Evolutionary conservation across 2,797 vertebrate species (phyloP), one percentile per base, ranked within the genome.

Genomic region (Oreortyx pictus): DNA sequence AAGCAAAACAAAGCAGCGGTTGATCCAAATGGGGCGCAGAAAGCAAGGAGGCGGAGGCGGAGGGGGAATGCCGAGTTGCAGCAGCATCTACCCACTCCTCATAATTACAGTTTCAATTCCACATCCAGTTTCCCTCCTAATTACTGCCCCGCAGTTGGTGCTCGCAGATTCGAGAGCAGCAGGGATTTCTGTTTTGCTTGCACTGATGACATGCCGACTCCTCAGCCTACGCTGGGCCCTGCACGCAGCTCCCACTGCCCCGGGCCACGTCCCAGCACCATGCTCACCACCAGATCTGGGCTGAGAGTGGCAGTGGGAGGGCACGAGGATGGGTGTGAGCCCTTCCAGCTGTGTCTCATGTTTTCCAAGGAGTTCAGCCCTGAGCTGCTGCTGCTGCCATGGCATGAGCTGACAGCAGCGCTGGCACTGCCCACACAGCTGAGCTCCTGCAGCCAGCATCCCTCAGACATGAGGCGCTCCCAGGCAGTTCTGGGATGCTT

Each of bases 91-190:
- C 25, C 65, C 33, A 57, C 44, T 92, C 82, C 61, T 89, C 84
- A 39, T 92, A 94, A 95, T 96, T 94, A 92, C 84, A 62, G 79
- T 59, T 89, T 72, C 83, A 62, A 59, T 84, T 82, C 94, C 87
- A 77, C 75, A 74, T 80, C 92, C 76, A 87, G 90, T 82, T 90
- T 95, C 90, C 86, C 17, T 13, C 82, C 90, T 91, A 81, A 94
- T 94, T 93, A 71, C 93, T 78, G 86, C 89, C 91, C 88, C 3
- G 61, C 50, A 22, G 94, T 89, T 39, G 87, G 84, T 46, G 82
- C 10, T n/a, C 60, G 61, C 84, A 86, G 84, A 59, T 73, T 85
- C 25, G 0, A 1, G 75, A 88, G 89, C 90, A 93, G 93, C 93
- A 50, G 93, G 90, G 73, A 52, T 61, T 79, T 72, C 54, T 44